Evolutionary conservation across 2,797 vertebrate species (phyloP).

Genomic region (Peromyscus attwateri): DNA sequence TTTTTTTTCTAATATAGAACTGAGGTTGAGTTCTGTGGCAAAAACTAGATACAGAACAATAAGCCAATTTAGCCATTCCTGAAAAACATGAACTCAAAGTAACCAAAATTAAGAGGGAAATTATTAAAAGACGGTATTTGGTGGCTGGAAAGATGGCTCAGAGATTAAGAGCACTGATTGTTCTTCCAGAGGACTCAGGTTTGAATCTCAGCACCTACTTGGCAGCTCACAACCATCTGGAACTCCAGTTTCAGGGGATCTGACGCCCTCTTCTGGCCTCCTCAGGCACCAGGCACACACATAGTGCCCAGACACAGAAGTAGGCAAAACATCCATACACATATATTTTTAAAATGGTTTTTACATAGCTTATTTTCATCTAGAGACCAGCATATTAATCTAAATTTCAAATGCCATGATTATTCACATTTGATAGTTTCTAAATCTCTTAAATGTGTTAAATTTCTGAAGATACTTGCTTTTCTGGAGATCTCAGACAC

Average conservation of each 20-base stretch:
- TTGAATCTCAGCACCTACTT: not conserved
- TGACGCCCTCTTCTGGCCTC: no score
- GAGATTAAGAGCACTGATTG: not conserved
- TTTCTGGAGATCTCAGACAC: constrained; percentile 39
- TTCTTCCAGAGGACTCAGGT: not conserved
- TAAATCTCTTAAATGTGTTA: constrained; percentile 32
- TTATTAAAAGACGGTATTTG: constrained; percentile 22
- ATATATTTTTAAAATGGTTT: not conserved
- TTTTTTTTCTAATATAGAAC: not conserved
- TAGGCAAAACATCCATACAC: not conserved
- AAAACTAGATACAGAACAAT: not conserved
- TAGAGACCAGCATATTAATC: constrained; percentile 33
- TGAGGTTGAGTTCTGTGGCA: not conserved
- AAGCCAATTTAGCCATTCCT: constrained; percentile 43
- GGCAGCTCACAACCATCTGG: not conserved
- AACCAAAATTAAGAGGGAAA: constrained; percentile 52
- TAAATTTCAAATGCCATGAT: constrained; percentile 42
- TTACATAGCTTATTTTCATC: constrained; percentile 22
- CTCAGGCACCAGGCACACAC: not conserved
- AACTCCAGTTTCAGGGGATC: not conserved
- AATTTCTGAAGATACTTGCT: constrained; percentile 44
- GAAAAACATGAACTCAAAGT: constrained; percentile 26
- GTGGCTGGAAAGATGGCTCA: not conserved
- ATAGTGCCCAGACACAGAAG: no score
- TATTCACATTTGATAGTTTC: constrained; percentile 60